Conservation (phyloP, 2,888 invertebrate genomes). For the Trachelus stipa region DNA sequence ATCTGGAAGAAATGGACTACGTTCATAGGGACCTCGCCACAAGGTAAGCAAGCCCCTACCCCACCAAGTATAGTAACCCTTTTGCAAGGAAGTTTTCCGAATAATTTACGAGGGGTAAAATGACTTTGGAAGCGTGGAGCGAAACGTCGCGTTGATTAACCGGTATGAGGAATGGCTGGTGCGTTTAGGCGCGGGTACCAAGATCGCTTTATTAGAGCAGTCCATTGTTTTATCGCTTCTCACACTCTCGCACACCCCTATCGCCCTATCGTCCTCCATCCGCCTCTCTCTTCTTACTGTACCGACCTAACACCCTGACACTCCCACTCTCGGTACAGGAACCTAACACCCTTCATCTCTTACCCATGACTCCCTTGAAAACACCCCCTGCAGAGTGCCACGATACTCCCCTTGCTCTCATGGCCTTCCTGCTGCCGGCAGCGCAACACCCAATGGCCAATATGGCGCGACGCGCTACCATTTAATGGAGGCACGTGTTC, state of each 20-base stretch:
- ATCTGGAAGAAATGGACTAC: conserved; percentile 86
- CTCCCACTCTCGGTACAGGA: too few relatives aligned
- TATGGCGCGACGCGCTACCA: conserved; percentile 32
- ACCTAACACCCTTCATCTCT: too few relatives aligned
- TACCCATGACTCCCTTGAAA: too few relatives aligned
- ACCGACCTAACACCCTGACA: too few relatives aligned
- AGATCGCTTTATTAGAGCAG: conserved; percentile 42
- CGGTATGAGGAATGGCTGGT: conserved; percentile 11
- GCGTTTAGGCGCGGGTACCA: conserved; percentile 17
- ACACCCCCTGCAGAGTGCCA: background rate
- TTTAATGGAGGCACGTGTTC: conserved; percentile 55
- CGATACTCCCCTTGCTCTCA: background rate
- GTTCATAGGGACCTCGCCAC: conserved; percentile 89
- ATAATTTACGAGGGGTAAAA: conserved; percentile 22
- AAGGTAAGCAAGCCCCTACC: conserved; percentile 68
- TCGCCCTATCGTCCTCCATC: conserved; percentile 5
- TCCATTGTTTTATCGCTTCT: conserved; percentile 46
- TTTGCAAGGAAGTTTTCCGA: background rate
- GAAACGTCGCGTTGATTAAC: conserved; percentile 19
- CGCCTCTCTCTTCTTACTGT: too few relatives aligned
- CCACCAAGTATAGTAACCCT: background rate
- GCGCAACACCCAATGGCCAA: conserved; percentile 34
- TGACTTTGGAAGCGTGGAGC: conserved; percentile 4
- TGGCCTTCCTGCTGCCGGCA: background rate
- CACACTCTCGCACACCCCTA: background rate